These are phyloP conservation scores for Vulpes lagopus DNA, from an alignment of 2,113 vertebrate genomes.

Conservation along the genomic window DNA sequence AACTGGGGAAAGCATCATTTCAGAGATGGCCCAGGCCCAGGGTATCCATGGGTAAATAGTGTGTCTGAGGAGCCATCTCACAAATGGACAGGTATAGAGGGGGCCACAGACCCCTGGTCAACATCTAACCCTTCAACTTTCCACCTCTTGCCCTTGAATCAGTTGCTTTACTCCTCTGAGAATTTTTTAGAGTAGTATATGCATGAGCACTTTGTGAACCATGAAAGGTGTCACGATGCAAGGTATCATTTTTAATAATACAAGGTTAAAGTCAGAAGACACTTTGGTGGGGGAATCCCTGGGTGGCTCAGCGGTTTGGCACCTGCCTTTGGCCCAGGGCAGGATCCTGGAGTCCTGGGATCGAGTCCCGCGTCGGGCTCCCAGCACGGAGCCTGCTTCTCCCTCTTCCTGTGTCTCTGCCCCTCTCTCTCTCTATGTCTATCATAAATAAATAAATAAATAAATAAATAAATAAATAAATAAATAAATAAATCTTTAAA, in stretches of 20 bases:
- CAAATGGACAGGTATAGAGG: background rate
- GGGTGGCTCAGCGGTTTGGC: too few relatives aligned
- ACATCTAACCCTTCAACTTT: background rate
- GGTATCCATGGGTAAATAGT: rapidly evolving
- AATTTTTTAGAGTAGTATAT: background rate
- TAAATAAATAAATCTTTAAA: too few relatives aligned
- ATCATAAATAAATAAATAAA: too few relatives aligned
- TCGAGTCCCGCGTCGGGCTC: too few relatives aligned
- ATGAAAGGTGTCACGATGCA: background rate
- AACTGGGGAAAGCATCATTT: background rate
- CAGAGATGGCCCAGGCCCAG: background rate
- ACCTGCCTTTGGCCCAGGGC: too few relatives aligned
- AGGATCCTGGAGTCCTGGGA: too few relatives aligned
- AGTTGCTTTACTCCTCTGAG: background rate
- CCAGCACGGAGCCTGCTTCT: too few relatives aligned
- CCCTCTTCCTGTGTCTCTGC: too few relatives aligned
- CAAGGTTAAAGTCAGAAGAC: background rate
- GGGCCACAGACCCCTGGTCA: too few relatives aligned
- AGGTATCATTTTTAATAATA: background rate
- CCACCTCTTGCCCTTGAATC: background rate
- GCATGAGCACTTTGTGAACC: background rate
- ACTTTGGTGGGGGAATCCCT: background rate
- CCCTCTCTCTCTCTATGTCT: too few relatives aligned
- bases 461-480: too few relatives aligned
- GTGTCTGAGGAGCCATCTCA: background rate